Conservation (phyloP, 2,797 vertebrate species). For the Crax fasciolata region DNA sequence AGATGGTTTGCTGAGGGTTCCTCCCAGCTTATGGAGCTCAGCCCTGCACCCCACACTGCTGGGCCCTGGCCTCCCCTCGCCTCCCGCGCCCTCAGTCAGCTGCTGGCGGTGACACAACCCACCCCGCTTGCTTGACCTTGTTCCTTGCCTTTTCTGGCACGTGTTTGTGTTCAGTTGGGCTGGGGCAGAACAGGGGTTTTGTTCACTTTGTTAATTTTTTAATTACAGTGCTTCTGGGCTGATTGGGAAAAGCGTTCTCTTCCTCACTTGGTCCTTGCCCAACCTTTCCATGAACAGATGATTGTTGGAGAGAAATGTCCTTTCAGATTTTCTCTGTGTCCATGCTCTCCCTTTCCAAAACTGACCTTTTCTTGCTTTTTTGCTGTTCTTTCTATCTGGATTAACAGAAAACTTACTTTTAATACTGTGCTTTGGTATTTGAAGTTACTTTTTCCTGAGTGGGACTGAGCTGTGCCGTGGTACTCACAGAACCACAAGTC, state of each 20-base stretch:
- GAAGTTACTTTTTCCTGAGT: background rate
- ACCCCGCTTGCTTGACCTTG: background rate
- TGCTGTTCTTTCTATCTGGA: background rate
- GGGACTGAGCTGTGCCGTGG: background rate
- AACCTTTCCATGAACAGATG: background rate
- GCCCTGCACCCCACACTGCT: no score
- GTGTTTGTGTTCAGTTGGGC: background rate
- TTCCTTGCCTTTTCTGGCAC: background rate
- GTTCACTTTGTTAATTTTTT: background rate
- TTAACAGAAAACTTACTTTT: background rate
- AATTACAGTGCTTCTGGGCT: background rate
- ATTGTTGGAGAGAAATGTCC: background rate
- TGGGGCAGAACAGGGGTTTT: background rate
- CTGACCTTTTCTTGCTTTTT: background rate
- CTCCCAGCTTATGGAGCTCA: no score
- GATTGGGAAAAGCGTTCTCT: background rate
- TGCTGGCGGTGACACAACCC: no score
- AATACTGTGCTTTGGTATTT: background rate
- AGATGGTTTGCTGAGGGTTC: no score
- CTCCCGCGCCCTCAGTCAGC: no score
- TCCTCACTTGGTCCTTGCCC: fast-evolving
- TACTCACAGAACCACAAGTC: background rate
- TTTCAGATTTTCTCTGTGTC: background rate
- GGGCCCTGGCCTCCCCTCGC: no score
- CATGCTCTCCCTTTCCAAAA: background rate